Conservation (phyloP, 1,140 invertebrate species). For the Anadara kagoshimensis region DNA sequence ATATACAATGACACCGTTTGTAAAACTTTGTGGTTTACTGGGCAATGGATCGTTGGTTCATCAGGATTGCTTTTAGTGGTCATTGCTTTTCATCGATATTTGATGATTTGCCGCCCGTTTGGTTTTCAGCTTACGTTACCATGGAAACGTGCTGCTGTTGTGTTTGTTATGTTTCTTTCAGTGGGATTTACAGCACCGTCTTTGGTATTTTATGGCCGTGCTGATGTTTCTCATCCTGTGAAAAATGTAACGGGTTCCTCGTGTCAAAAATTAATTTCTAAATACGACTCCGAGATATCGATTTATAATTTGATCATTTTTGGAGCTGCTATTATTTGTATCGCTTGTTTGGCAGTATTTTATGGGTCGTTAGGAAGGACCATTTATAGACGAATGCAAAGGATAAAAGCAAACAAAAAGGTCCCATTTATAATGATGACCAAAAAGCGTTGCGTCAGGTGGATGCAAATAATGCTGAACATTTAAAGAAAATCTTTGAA, state of each 20-base stretch:
- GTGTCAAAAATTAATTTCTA: background rate
- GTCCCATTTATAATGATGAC: too few species aligned
- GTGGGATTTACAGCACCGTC: background rate
- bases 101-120: constrained; percentile 32
- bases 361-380: background rate
- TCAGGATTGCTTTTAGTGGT: constrained; percentile 27
- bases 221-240: background rate
- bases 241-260: background rate
- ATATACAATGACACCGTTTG: constrained; percentile 14
- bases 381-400: background rate
- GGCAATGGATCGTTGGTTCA: constrained; percentile 4
- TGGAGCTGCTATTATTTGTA: background rate
- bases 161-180: background rate
- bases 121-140: constrained; percentile 9
- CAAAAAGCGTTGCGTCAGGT: too few species aligned
- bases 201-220: background rate
- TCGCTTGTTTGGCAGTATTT: background rate
- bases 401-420: background rate
- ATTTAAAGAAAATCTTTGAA: background rate
- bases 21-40: constrained; percentile 31
- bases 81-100: constrained; percentile 30
- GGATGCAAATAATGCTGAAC: background rate
- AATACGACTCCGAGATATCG: background rate
- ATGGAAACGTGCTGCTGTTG: constrained; percentile 2
- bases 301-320: constrained; percentile 3